Evolutionary conservation across 1,140 invertebrate genomes (phyloP).

Genomic region (Sycobia sp.): DNA sequence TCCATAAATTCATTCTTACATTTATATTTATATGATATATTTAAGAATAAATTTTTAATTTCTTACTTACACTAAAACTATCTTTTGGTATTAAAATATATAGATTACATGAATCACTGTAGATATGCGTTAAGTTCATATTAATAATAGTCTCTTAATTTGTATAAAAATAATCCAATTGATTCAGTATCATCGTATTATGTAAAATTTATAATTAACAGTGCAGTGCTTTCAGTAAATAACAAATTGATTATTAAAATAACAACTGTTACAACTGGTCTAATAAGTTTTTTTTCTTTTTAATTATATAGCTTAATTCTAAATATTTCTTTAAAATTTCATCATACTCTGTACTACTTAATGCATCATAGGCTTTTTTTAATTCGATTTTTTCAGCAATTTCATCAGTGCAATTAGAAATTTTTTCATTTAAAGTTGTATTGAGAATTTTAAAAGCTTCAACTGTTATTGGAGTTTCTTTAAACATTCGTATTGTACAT

Average conservation of each 20-base stretch:
- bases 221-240: neutral
- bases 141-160: no score
- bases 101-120: no score
- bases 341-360: constrained; percentile 46
- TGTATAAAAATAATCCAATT: no score
- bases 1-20: no score
- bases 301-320: constrained; percentile 44
- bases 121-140: no score
- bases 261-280: constrained; percentile 36
- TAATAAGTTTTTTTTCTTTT: constrained; percentile 49
- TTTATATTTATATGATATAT: no score
- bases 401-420: constrained; percentile 37
- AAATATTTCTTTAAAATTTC: constrained; percentile 45
- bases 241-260: neutral
- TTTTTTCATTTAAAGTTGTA: constrained; percentile 40
- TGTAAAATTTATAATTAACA: constrained; percentile 3
- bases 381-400: constrained; percentile 43
- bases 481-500: constrained; percentile 47
- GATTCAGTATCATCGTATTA: neutral
- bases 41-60: no score
- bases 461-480: constrained; percentile 47
- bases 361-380: constrained; percentile 43
- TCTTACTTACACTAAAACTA: no score
- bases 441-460: constrained; percentile 45
- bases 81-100: no score